Evolutionary conservation across 2,888 invertebrate species (phyloP).

Genomic region (Scaptomyza caliginosa): DNA sequence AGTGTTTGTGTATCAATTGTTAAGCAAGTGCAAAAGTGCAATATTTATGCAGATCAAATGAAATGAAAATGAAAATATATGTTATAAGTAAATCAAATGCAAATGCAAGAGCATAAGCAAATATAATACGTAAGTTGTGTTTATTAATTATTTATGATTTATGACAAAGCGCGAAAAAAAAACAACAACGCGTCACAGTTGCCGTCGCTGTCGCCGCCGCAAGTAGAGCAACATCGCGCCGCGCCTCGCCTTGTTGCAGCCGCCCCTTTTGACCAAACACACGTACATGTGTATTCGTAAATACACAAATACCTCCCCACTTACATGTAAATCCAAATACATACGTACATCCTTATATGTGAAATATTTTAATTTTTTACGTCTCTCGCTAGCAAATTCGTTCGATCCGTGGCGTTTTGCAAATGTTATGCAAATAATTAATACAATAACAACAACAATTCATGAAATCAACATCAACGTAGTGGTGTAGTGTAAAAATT

Average conservation of each 20-base stretch:
- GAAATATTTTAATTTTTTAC: slow-evolving; percentile 49
- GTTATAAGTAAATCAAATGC: slow-evolving; percentile 23
- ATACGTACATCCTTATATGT: slow-evolving; percentile 13
- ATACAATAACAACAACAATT: slow-evolving; percentile 39
- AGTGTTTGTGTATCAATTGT: slow-evolving; percentile 35
- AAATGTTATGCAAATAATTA: slow-evolving; percentile 71
- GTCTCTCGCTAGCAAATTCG: slow-evolving; percentile 29
- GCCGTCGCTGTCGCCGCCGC: slow-evolving; percentile 33
- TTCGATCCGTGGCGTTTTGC: slow-evolving; percentile 31
- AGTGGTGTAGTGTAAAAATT: slow-evolving; percentile 56
- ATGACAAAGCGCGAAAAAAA: slow-evolving; percentile 27
- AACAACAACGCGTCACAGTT: slow-evolving; percentile 38
- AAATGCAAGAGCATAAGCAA: slow-evolving; percentile 36
- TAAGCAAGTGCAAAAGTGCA: slow-evolving; percentile 57
- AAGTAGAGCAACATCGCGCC: slow-evolving; percentile 53
- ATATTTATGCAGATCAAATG: slow-evolving; percentile 48
- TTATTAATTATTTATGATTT: slow-evolving; percentile 44
- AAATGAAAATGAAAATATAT: slow-evolving; percentile 15
- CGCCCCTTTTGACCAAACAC: slow-evolving; percentile 46
- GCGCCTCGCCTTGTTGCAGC: too few relatives aligned
- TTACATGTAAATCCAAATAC: not conserved
- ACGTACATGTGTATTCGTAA: slow-evolving; percentile 3
- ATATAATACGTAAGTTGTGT: slow-evolving; percentile 49
- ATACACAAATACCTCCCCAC: not conserved
- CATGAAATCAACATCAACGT: slow-evolving; percentile 48